Conservation (phyloP, 2,888 invertebrate species). For the Athalia circularis region DNA sequence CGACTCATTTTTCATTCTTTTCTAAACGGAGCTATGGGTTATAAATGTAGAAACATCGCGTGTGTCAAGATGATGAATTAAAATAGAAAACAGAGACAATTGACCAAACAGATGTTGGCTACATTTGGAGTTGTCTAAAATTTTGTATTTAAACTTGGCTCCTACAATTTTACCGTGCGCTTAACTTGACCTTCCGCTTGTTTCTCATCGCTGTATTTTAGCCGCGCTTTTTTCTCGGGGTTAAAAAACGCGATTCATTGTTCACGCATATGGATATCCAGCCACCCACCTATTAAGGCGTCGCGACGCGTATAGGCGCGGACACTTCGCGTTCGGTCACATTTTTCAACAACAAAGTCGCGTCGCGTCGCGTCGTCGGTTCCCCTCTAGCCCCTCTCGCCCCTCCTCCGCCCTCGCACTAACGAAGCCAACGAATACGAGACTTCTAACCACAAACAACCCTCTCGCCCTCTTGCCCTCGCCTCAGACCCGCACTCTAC, state of each 20-base stretch:
- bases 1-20: neutral
- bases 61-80: conserved; percentile 31
- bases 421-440: conserved; percentile 59
- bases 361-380: neutral
- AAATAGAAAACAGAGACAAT: conserved; percentile 15
- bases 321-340: conserved; percentile 1
- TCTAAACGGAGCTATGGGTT: neutral
- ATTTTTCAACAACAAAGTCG: conserved; percentile 7
- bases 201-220: too few species aligned
- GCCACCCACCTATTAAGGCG: neutral
- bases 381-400: neutral
- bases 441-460: conserved; percentile 56
- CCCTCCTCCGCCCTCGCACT: conserved; percentile 54
- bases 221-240: too few species aligned
- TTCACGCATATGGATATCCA: too few species aligned
- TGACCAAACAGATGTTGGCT: conserved; percentile 26
- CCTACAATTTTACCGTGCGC: neutral
- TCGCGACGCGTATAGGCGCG: neutral
- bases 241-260: too few species aligned
- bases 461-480: conserved; percentile 18
- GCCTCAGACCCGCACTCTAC: too few species aligned
- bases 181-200: too few species aligned
- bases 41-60: neutral
- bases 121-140: conserved; percentile 4
- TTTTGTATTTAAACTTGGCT: neutral